A percentile compares a stretch with the other conserved stretches of the same genome.
Conservation (phyloP, 2,888 invertebrate species). For the Acleris holmiana region DNA sequence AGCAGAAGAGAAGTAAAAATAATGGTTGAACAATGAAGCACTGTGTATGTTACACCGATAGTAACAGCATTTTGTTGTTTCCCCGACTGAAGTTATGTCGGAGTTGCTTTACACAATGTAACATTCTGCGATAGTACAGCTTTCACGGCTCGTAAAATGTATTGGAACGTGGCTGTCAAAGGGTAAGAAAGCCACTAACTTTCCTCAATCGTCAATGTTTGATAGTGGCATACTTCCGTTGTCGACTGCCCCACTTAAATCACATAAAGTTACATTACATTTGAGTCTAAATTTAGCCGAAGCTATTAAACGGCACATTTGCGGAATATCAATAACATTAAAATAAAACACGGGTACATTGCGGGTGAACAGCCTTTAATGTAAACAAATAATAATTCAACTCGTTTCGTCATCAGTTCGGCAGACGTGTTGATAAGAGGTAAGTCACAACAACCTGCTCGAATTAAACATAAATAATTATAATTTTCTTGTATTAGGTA, state of each 20-base stretch:
- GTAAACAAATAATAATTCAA: slow-evolving; percentile 33
- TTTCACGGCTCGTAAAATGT: no score
- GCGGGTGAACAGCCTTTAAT: slow-evolving; percentile 35
- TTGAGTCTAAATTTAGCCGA: slow-evolving; percentile 24
- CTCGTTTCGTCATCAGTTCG: slow-evolving; percentile 12
- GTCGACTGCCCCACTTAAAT: slow-evolving; percentile 21
- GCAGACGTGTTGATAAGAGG: slow-evolving; percentile 25
- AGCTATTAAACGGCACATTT: slow-evolving; percentile 27
- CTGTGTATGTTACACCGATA: no score
- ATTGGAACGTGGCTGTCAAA: no score
- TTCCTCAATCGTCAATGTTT: slow-evolving; percentile 33
- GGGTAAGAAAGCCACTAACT: neutral
- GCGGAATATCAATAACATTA: slow-evolving; percentile 35
- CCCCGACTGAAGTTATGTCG: no score
- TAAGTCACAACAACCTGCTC: slow-evolving; percentile 17
- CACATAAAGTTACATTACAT: slow-evolving; percentile 23
- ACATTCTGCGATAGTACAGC: no score
- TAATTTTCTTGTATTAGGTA: slow-evolving; percentile 14
- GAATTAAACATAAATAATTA: slow-evolving; percentile 14
- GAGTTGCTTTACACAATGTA: no score
- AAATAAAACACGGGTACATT: slow-evolving; percentile 30
- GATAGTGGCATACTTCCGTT: slow-evolving; percentile 22
- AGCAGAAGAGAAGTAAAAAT: no score
- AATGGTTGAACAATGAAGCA: no score
- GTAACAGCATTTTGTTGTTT: no score